These are phyloP conservation scores for Diachasma alloeum DNA, from an alignment of 1,140 invertebrate genomes.

Conservation along the genomic window DNA sequence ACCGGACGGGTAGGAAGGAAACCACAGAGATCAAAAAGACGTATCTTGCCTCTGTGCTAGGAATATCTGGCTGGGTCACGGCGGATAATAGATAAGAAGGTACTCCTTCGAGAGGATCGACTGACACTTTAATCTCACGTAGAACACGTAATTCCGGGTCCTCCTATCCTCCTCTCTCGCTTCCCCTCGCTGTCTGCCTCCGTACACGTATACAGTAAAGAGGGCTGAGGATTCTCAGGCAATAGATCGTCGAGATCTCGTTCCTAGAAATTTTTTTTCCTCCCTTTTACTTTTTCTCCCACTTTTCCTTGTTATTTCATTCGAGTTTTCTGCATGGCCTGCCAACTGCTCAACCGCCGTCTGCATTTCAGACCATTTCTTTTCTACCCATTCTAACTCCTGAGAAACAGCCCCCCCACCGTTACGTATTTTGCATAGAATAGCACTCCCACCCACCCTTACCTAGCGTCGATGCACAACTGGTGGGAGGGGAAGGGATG, in stretches of 20 bases:
- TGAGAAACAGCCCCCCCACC: not conserved
- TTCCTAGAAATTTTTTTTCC: not conserved
- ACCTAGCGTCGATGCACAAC: not conserved
- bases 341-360: conserved; percentile 4
- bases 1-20: not conserved
- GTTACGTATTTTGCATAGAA: conserved; percentile 21
- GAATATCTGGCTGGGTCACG: conserved; percentile 25
- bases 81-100: conserved; percentile 41
- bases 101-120: conserved; percentile 25
- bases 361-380: conserved; percentile 2
- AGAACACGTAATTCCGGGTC: conserved; percentile 29
- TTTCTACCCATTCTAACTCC: conserved; percentile 5
- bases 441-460: not conserved
- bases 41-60: conserved; percentile 25
- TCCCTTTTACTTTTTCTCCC: conserved; percentile 2
- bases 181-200: not conserved
- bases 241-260: conserved; percentile 27
- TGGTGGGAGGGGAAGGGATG: not conserved
- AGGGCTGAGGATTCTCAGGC: not conserved
- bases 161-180: not conserved
- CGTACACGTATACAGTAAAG: conserved; percentile 1
- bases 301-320: conserved; percentile 24
- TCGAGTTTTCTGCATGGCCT: conserved; percentile 15
- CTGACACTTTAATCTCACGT: conserved; percentile 43
- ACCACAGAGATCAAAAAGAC: conserved; percentile 23